Conservation (phyloP, 2,113 vertebrate species). For the Grammomys surdaster region DNA sequence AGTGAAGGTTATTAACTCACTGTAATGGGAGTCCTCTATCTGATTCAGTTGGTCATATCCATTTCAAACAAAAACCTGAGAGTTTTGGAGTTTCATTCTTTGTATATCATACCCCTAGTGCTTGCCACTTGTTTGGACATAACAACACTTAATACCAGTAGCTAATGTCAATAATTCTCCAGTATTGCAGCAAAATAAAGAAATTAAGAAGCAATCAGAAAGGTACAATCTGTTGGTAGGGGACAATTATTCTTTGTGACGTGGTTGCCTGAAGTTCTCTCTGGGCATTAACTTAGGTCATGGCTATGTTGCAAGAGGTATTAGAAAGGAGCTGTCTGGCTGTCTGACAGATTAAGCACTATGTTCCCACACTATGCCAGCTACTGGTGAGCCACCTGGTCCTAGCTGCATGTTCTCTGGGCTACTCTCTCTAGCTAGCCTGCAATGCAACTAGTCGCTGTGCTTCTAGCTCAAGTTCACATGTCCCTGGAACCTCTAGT, state of each 20-base stretch:
- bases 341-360: too few species aligned
- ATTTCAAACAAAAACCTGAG: slow-evolving; percentile 83
- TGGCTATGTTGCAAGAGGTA: background rate
- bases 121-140: slow-evolving; percentile 43
- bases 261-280: slow-evolving; percentile 20
- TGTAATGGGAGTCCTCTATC: slow-evolving; percentile 86
- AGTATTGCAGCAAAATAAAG: slow-evolving; percentile 28
- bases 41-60: slow-evolving; percentile 83
- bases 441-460: too few species aligned
- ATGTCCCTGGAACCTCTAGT: too few species aligned
- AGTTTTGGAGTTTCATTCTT: slow-evolving; percentile 68
- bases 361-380: too few species aligned
- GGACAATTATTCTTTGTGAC: slow-evolving; percentile 44
- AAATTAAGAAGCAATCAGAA: slow-evolving; percentile 6
- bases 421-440: too few species aligned
- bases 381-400: too few species aligned
- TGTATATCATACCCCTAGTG: slow-evolving; percentile 67
- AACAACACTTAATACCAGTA: slow-evolving; percentile 66
- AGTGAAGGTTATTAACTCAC: slow-evolving; percentile 89
- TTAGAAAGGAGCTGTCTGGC: too few species aligned
- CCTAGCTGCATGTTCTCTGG: too few species aligned
- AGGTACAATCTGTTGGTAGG: slow-evolving; percentile 60
- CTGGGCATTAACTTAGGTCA: slow-evolving; percentile 39
- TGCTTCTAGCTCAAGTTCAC: too few species aligned
- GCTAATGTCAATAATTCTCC: slow-evolving; percentile 49